A percentile compares a stretch with the other conserved stretches of the same genome.
Conservation (phyloP, 2,797 vertebrate genomes). For the Rhynchotus rufescens region DNA sequence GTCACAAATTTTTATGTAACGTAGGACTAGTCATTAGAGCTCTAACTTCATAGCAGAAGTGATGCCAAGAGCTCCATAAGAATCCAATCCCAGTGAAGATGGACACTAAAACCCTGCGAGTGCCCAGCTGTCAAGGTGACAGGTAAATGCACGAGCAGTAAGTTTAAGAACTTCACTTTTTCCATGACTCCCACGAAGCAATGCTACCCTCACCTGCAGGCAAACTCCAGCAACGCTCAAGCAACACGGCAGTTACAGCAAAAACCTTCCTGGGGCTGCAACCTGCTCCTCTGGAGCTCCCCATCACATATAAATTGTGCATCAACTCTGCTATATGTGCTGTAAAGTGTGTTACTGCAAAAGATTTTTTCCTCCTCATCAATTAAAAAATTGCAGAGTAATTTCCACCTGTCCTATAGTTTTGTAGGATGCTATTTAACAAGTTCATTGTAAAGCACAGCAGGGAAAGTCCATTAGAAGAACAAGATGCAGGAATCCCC, state of each 20-base stretch:
- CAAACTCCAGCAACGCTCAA: not conserved
- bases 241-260: not conserved
- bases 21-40: not conserved
- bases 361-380: not conserved
- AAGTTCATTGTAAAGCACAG: not conserved
- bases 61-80: not conserved
- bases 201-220: not conserved
- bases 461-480: not conserved
- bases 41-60: not conserved
- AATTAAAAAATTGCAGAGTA: not conserved
- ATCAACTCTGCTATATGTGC: not conserved
- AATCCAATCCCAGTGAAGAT: not conserved
- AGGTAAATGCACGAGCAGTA: not conserved
- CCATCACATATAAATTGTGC: not conserved
- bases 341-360: not conserved
- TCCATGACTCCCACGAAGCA: not conserved
- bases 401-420: not conserved
- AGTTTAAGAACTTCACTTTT: not conserved
- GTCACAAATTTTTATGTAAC: not conserved
- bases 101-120: accelerated
- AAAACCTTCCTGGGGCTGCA: not conserved
- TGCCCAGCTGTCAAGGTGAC: not conserved
- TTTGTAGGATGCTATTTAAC: not conserved
- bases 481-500: not conserved
- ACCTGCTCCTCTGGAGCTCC: not conserved